phyloP scores from a whole-genome alignment of 2,113 vertebrate genomes.

The Columba livia region DNA sequence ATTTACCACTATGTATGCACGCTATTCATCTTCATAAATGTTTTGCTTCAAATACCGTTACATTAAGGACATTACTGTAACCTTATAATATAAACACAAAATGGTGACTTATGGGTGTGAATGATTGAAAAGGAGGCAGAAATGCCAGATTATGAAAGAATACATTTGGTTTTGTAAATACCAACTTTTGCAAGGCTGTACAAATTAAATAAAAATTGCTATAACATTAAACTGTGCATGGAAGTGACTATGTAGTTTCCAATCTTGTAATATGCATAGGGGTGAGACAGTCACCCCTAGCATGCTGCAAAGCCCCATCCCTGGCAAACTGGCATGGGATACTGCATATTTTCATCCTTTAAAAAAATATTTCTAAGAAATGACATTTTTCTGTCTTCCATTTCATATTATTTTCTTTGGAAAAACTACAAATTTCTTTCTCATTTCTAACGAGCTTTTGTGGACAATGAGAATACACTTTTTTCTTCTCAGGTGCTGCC shows the following conservation, averaged over 20 bases:
- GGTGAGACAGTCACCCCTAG: background rate
- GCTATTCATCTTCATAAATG: conserved; percentile 26
- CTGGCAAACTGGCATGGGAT: background rate
- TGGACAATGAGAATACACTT: background rate
- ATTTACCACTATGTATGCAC: background rate
- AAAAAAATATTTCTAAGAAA: background rate
- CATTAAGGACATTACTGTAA: background rate
- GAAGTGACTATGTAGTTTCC: background rate
- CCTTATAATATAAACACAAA: background rate
- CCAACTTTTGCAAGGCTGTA: background rate
- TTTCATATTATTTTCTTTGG: background rate
- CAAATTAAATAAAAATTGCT: background rate
- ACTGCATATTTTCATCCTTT: background rate
- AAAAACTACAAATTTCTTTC: background rate
- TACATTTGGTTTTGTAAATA: background rate
- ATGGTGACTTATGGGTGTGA: background rate
- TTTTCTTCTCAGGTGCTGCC: background rate
- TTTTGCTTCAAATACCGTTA: background rate
- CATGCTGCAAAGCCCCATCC: background rate
- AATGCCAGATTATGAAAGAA: background rate
- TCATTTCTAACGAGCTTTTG: background rate
- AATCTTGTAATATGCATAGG: background rate
- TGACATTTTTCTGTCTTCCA: background rate
- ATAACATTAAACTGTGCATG: background rate
- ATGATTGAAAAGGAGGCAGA: background rate